A percentile compares a stretch with the other conserved stretches of the same genome.
Conservation (phyloP, 2,113 vertebrate species). For the Shinisaurus crocodilurus region DNA sequence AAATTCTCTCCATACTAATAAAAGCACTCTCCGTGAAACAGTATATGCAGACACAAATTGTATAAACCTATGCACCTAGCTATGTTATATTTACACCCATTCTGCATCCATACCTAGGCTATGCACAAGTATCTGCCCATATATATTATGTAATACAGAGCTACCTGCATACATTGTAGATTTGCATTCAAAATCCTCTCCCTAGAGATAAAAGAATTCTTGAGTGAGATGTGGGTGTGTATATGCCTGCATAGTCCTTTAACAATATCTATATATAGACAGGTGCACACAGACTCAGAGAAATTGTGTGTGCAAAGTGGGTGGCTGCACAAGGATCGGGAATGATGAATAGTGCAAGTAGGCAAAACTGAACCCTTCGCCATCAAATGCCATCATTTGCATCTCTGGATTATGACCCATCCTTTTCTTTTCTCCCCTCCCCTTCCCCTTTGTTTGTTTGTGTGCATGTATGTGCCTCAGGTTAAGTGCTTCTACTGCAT, state of each 20-base stretch:
- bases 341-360: constrained; percentile 66
- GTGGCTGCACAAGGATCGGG: constrained; percentile 67
- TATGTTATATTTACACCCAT: not conserved
- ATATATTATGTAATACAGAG: constrained; percentile 14
- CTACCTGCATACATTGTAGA: not conserved
- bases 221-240: constrained; percentile 33
- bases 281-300: constrained; percentile 65
- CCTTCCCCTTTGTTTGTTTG: constrained; percentile 72
- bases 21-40: not conserved
- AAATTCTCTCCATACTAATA: not conserved
- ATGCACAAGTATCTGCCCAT: not conserved
- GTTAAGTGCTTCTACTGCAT: constrained; percentile 78
- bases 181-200: not conserved
- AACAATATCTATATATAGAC: constrained; percentile 25
- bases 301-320: constrained; percentile 68
- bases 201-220: constrained; percentile 4
- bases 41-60: not conserved
- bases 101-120: not conserved
- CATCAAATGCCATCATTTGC: constrained; percentile 66
- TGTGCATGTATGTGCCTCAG: constrained; percentile 79
- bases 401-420: constrained; percentile 68
- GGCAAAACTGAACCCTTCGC: constrained; percentile 60
- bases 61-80: not conserved
- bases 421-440: constrained; percentile 54
- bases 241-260: constrained; percentile 13